Conservation (phyloP, 2,797 vertebrate species). For the Melanotaenia pygmaea region DNA sequence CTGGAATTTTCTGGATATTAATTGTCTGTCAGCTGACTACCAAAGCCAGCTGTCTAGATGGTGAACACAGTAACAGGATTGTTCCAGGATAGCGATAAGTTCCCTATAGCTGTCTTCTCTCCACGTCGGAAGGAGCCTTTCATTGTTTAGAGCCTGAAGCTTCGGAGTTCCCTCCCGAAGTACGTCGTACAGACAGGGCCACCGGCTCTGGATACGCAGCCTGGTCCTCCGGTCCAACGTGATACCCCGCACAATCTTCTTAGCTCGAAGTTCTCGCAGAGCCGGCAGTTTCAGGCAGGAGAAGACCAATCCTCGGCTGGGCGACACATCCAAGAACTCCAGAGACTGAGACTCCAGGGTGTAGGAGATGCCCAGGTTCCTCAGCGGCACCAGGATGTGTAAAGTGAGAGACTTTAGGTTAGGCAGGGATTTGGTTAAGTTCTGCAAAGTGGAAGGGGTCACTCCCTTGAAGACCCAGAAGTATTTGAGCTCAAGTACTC, state of each 20-base stretch:
- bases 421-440: constrained; percentile 82
- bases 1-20: constrained; percentile 10
- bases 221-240: constrained; percentile 85
- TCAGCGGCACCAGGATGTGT: constrained; percentile 86
- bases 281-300: constrained; percentile 83
- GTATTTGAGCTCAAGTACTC: constrained; percentile 87
- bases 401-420: constrained; percentile 85
- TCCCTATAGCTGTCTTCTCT: constrained; percentile 81
- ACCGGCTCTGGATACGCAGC: constrained; percentile 85
- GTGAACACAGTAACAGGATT: constrained; percentile 88
- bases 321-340: constrained; percentile 87
- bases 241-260: constrained; percentile 86
- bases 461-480: constrained; percentile 90
- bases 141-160: constrained; percentile 86
- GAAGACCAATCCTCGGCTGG: constrained; percentile 86
- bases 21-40: constrained; percentile 58
- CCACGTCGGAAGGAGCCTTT: constrained; percentile 84
- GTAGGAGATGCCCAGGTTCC: constrained; percentile 87
- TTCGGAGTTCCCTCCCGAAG: constrained; percentile 84
- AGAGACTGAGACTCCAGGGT: constrained; percentile 84
- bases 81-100: constrained; percentile 82
- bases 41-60: constrained; percentile 89
- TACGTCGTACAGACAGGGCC: constrained; percentile 87
- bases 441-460: constrained; percentile 81
- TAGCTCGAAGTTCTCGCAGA: constrained; percentile 84